Conservation (phyloP, 1,140 invertebrate genomes). For the Chymomyza costata region DNA sequence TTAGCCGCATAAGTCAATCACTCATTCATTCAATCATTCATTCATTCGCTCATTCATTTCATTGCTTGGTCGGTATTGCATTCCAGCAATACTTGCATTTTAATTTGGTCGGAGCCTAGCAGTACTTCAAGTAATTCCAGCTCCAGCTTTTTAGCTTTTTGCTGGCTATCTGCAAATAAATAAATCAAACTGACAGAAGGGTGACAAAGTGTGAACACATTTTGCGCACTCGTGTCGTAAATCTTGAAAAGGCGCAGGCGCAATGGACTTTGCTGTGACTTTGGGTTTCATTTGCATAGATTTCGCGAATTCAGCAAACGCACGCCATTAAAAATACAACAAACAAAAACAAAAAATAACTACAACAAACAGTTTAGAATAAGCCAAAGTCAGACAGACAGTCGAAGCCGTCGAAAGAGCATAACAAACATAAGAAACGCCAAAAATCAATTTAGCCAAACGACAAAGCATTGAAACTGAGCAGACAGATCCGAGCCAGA, state of each 20-base stretch:
- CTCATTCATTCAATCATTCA: conserved; percentile 58
- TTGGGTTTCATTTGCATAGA: conserved; percentile 63
- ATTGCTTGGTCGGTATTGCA: conserved; percentile 40
- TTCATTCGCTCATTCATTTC: conserved; percentile 28
- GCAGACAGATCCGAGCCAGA: too few species aligned
- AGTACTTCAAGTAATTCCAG: conserved; percentile 16
- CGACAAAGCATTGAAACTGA: too few species aligned
- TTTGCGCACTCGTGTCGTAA: conserved; percentile 68
- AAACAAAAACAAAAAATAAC: conserved; percentile 11
- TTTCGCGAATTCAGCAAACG: conserved; percentile 63
- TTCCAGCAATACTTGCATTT: conserved; percentile 72
- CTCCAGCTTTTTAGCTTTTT: conserved; percentile 37
- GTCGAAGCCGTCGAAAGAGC: neutral
- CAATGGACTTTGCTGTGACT: conserved; percentile 57
- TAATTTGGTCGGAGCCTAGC: conserved; percentile 62
- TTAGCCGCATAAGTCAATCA: conserved; percentile 69
- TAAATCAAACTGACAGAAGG: conserved; percentile 74
- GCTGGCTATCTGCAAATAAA: conserved; percentile 68
- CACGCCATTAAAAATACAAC: conserved; percentile 5
- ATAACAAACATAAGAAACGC: too few species aligned
- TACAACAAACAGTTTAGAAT: neutral
- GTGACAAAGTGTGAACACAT: conserved; percentile 75
- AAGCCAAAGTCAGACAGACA: neutral
- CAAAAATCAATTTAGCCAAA: conserved; percentile 3
- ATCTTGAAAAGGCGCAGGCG: conserved; percentile 48